Base-by-base conservation (phyloP, 2,888 invertebrate genomes). In the Tuberolachnus salignus region DNA sequence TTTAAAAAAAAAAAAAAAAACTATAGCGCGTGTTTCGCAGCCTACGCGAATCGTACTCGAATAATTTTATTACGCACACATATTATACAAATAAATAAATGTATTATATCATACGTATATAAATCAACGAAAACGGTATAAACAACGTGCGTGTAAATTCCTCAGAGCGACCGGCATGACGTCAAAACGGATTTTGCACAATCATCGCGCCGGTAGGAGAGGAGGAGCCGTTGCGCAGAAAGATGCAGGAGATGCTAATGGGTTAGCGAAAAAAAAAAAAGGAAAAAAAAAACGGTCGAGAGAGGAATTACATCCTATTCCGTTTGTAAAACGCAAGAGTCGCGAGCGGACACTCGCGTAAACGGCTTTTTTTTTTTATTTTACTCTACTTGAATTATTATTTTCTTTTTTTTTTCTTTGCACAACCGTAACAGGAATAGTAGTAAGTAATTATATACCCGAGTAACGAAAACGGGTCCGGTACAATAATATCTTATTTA, bases 161-260 rank as follows among this genome's bases (percentile, higher is more conserved):
- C 21, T 9, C 44, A 42, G 70, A 34, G 34, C 34, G 34, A 34
- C 16, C 42, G n/a, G 42, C 34, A 6, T 34, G 34, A 4, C 55
- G 70, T 55, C 70, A 55, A n/a, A 70, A 70, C 55, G 55, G 21
- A 42, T 42, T 55, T 70, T 55, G 21, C 55, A 55, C 44, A 44
- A 70, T 42, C 13, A 3, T 9, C n/a, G 51, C 34, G 13, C 34
- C 34, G 34, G 34, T 3, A 34, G 34, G 34, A 34, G 34, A 34
- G n/a, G n/a, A 34, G 34, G 34, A 34, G 21, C 16, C 16, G 21
- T n/a, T 26, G 26, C 26, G 34, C 34, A 34, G 34, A 34, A 34
- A 34, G 13, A 13, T 13, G 13, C 16, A 49, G 49, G 6, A 23
- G 34, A 67, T 8, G 34, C n/a, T n/a, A 51, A 23, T 23, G 66